Conservation (phyloP, 2,888 invertebrate species). For the Athalia cordata region DNA sequence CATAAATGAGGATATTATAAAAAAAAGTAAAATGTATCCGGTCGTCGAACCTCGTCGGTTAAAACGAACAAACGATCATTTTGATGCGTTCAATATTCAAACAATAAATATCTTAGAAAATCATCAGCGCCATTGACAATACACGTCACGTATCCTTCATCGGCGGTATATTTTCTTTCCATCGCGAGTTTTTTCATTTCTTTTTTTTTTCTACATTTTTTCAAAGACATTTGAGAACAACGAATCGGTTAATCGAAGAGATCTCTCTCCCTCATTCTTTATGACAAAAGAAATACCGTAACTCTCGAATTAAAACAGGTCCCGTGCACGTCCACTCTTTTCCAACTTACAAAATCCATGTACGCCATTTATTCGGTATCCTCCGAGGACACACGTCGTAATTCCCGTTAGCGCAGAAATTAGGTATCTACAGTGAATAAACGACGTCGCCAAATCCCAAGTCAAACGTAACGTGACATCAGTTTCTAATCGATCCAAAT, state of each 20-base stretch:
- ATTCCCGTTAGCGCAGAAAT: conserved; percentile 29
- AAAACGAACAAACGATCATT: background rate
- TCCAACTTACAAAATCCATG: background rate
- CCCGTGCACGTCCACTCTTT: background rate
- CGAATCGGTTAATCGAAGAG: conserved; percentile 7
- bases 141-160: background rate
- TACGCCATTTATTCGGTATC: conserved; percentile 31
- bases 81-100: too few relatives aligned
- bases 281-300: conserved; percentile 36
- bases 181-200: background rate
- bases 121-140: background rate
- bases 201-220: background rate
- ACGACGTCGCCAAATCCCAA: too few relatives aligned
- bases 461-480: too few relatives aligned
- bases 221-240: conserved; percentile 1
- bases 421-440: too few relatives aligned
- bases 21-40: background rate
- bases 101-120: background rate
- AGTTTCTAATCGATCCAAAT: too few relatives aligned
- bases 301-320: conserved; percentile 20
- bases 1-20: background rate
- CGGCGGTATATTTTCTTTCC: background rate
- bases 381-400: conserved; percentile 34
- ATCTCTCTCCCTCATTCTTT: background rate
- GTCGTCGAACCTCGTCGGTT: background rate